Percentiles rank a stretch among this genome's conserved stretches.
Conservation (phyloP, 2,113 vertebrate genomes). For the Cyprinodon variegatus region DNA sequence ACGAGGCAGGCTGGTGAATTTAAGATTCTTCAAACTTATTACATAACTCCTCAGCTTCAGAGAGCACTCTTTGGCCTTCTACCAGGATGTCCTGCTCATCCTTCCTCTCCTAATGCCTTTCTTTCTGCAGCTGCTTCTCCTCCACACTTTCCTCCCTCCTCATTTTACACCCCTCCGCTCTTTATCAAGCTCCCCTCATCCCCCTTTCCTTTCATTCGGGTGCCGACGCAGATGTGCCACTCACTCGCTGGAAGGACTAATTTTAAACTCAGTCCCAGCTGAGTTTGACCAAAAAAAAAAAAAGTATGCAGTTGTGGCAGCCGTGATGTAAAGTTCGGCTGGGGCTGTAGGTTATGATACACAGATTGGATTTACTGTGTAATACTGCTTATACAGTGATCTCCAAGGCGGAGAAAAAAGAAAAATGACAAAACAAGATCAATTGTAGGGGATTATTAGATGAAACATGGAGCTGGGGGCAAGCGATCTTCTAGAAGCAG, state of each 20-base stretch:
- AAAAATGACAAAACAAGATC: slow-evolving; percentile 26
- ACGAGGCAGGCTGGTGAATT: slow-evolving; percentile 30
- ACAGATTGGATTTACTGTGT: slow-evolving; percentile 49
- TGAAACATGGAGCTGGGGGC: slow-evolving; percentile 43
- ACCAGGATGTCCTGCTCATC: slow-evolving; percentile 59
- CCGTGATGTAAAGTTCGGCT: slow-evolving; percentile 12
- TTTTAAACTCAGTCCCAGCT: slow-evolving; percentile 6
- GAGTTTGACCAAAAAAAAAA: background rate
- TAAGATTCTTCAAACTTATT: slow-evolving; percentile 60
- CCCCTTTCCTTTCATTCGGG: slow-evolving; percentile 14
- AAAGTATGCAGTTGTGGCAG: slow-evolving; percentile 9
- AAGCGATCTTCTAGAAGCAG: slow-evolving; percentile 2
- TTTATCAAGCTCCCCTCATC: slow-evolving; percentile 30
- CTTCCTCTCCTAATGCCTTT: slow-evolving; percentile 13
- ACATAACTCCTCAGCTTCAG: slow-evolving; percentile 71
- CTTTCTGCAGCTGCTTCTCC: slow-evolving; percentile 37
- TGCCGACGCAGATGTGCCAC: slow-evolving; percentile 14
- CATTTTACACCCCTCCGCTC: slow-evolving; percentile 19
- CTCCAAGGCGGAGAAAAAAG: slow-evolving; percentile 29
- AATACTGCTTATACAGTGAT: slow-evolving; percentile 40
- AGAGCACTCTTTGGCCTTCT: slow-evolving; percentile 55
- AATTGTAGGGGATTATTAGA: slow-evolving; percentile 44
- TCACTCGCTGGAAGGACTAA: background rate
- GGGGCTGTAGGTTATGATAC: slow-evolving; percentile 37
- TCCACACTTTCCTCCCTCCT: slow-evolving; percentile 7